phyloP scores from a whole-genome alignment of 2,888 invertebrate genomes.

The Dasysyrphus tricinctus region DNA sequence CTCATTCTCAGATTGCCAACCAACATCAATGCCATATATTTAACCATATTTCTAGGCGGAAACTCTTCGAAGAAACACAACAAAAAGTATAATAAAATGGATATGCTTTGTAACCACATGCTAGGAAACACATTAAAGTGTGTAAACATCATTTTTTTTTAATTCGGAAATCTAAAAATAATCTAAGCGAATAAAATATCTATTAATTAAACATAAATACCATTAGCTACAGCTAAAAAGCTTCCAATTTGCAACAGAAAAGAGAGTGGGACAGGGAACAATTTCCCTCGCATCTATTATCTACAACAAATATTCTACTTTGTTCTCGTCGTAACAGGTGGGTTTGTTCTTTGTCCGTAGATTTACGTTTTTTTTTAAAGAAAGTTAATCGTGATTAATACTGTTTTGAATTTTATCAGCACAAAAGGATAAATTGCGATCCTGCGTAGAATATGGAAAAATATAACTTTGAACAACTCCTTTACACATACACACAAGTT shows the following conservation, averaged over 20 bases:
- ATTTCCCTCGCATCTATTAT: conserved; percentile 3
- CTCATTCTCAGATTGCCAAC: too few species aligned
- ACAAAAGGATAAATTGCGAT: conserved; percentile 29
- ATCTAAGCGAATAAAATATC: conserved; percentile 42
- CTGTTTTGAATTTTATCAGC: conserved; percentile 14
- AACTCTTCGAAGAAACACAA: not conserved
- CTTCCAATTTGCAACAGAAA: conserved; percentile 3
- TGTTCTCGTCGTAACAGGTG: conserved; percentile 69
- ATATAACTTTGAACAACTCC: conserved; percentile 23
- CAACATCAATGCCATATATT: too few species aligned
- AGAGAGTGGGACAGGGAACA: not conserved
- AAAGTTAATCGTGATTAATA: conserved; percentile 12
- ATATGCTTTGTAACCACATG: conserved; percentile 45
- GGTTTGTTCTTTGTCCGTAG: conserved; percentile 42
- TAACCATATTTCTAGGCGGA: not conserved
- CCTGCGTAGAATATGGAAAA: conserved; percentile 36
- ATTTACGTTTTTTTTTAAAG: conserved; percentile 13
- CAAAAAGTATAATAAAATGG: not conserved
- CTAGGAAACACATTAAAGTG: conserved; percentile 45
- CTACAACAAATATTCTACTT: conserved; percentile 39
- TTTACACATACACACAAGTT: conserved; percentile 55
- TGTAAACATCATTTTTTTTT: conserved; percentile 68
- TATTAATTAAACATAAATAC: conserved; percentile 54
- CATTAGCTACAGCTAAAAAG: conserved; percentile 44
- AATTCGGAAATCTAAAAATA: conserved; percentile 69